Base-by-base conservation (phyloP, 2,888 invertebrate genomes). In the Tenthredo livida region DNA sequence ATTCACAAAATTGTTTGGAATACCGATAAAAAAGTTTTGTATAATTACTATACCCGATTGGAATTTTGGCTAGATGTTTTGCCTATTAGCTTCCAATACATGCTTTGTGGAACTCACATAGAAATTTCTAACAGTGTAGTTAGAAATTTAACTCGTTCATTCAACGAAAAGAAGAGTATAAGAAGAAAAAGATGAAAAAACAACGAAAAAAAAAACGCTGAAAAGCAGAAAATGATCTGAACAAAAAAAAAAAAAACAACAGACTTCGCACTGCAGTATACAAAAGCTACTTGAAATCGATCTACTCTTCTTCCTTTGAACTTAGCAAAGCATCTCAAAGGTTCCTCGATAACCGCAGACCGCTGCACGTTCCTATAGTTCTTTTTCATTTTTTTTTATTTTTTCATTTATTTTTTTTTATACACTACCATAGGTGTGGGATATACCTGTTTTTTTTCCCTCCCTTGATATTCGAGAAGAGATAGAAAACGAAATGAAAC, bases 241-340 rank as follows among this genome's bases (percentile, higher is more conserved):
- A 50, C 17, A 50, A 50, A 50, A 50, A 50, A 50, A n/a, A 50
- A 50, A 37, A 37, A 37, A 37, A 37, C 6, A 37, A 37, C 17
- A n/a, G n/a, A 7, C 54, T 54, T 54, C 54, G n/a, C 6, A n/a
- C 54, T 15, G 7, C 54, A n/a, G 6, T n/a, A 3, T n/a, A 54
- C 54, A 54, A 54, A 54, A 54, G 54, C n/a, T 54, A 54, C 54
- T 54, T 54, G 54, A 54, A 54, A 54, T 54, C 54, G 54, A 54
- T 54, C 54, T 54, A 54, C 54, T 54, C 47, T 15, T 4, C 47
- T 47, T 15, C n/a, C n/a, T 54, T 54, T 54, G 54, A 54, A n/a
- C 54, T 54, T 54, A n/a, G 54, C 54, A 54, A 54, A 54, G 54
- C 54, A 54, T 54, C 54, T 54, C 54, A 54, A n/a, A n/a, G 54